These are phyloP conservation scores for Phoeniculus purpureus DNA, from an alignment of 2,797 vertebrate genomes.

Conservation along the genomic window DNA sequence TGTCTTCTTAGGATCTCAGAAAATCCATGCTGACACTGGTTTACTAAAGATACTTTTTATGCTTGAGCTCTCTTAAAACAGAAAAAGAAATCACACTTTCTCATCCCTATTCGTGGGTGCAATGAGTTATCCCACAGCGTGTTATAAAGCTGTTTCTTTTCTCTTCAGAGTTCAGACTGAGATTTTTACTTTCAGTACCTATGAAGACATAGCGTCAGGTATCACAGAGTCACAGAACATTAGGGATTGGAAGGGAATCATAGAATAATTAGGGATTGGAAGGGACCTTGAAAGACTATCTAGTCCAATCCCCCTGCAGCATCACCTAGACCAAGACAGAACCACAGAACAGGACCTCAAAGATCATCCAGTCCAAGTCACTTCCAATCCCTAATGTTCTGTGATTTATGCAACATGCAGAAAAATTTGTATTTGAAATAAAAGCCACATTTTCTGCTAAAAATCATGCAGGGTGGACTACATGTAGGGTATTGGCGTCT, in stretches of 20 bases:
- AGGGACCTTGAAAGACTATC: no score
- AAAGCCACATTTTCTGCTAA: not conserved
- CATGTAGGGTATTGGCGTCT: not conserved
- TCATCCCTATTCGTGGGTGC: not conserved
- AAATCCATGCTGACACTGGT: not conserved
- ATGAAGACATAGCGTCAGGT: not conserved
- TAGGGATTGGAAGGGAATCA: no score
- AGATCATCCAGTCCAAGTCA: no score
- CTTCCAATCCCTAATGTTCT: no score
- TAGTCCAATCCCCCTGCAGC: no score
- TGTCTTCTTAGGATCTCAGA: not conserved
- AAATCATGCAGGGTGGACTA: conserved; percentile 13
- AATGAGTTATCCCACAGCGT: not conserved
- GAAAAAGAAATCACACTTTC: not conserved
- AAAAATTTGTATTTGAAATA: conserved; percentile 2
- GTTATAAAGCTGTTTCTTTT: conserved; percentile 5
- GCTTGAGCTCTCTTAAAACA: not conserved
- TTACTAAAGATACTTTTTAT: not conserved
- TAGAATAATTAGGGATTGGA: no score
- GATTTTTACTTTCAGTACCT: not conserved
- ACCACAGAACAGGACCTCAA: no score
- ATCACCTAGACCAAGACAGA: no score
- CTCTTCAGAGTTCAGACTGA: not conserved
- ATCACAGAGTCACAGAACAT: no score
- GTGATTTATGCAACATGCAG: not conserved